Conservation (phyloP, 2,888 invertebrate species). For the Dryobota labecula region DNA sequence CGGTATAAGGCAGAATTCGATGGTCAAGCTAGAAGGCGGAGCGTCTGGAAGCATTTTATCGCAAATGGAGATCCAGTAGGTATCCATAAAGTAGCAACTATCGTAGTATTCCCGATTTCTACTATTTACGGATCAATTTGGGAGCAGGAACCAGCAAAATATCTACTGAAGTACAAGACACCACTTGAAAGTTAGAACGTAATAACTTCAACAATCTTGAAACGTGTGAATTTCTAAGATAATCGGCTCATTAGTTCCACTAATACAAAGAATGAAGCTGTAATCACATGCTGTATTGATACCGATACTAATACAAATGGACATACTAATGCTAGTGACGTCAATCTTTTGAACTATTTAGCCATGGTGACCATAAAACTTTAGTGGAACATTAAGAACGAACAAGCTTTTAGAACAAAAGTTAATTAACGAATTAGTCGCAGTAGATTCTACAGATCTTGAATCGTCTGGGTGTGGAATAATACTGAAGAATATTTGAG, state of each 20-base stretch:
- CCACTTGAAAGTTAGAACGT: not conserved
- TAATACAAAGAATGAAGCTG: constrained; percentile 20
- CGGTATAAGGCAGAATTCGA: not conserved
- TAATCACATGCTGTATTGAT: constrained; percentile 45
- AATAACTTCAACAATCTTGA: constrained; percentile 6
- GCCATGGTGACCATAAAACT: constrained; percentile 67
- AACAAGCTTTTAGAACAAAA: constrained; percentile 59
- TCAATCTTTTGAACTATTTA: constrained; percentile 72
- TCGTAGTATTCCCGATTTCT: not conserved
- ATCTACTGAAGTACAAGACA: not conserved
- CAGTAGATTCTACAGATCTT: constrained; percentile 53
- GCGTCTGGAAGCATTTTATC: not conserved
- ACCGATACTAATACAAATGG: constrained; percentile 41
- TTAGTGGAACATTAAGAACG: constrained; percentile 41
- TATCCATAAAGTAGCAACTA: not conserved
- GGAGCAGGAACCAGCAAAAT: not conserved
- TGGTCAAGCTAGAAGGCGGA: too few species aligned
- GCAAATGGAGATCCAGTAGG: not conserved
- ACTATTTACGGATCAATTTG: not conserved
- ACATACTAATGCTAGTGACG: constrained; percentile 63
- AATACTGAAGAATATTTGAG: constrained; percentile 29
- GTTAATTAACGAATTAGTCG: constrained; percentile 61
- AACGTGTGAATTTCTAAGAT: constrained; percentile 34
- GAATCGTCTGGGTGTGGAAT: constrained; percentile 41
- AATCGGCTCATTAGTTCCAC: constrained; percentile 40